Conservation (phyloP, 1,140 invertebrate species). For the Eueides isabella region DNA sequence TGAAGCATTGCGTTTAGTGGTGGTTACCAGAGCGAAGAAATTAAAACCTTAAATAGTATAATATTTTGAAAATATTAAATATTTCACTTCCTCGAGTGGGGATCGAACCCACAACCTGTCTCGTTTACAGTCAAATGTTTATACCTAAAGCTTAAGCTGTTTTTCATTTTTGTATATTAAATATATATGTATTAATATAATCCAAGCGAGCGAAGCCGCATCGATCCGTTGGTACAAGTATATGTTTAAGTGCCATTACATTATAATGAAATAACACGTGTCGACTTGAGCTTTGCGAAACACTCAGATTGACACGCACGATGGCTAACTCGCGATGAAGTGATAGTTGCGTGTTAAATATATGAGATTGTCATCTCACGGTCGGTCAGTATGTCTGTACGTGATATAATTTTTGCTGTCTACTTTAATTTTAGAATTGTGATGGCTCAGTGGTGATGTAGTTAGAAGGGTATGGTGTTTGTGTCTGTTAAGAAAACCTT, state of each 20-base stretch:
- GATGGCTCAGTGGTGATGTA: background rate
- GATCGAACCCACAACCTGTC: too few relatives aligned
- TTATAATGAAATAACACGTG: background rate
- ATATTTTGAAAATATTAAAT: too few relatives aligned
- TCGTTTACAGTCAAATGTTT: too few relatives aligned
- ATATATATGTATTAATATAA: too few relatives aligned
- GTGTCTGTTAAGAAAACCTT: background rate
- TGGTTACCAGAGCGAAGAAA: too few relatives aligned
- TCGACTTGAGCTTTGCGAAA: slow-evolving; percentile 24
- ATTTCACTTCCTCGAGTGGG: too few relatives aligned
- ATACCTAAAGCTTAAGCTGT: too few relatives aligned
- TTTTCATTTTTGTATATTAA: too few relatives aligned
- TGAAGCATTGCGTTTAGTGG: too few relatives aligned
- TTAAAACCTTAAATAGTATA: too few relatives aligned
- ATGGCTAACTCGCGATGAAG: slow-evolving; percentile 18
- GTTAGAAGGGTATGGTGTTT: background rate
- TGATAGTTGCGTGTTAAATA: slow-evolving; percentile 18
- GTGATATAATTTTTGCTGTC: slow-evolving; percentile 5
- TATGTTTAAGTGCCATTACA: background rate
- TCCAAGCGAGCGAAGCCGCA: too few relatives aligned
- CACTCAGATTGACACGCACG: slow-evolving; percentile 19
- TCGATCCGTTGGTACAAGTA: too few relatives aligned
- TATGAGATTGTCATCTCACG: slow-evolving; percentile 24
- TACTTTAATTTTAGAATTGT: background rate
- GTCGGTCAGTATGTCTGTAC: slow-evolving; percentile 2